Evolutionary conservation across 2,113 vertebrate species (phyloP), one percentile per base, ranked within the genome.

Genomic region (Tetrax tetrax): DNA sequence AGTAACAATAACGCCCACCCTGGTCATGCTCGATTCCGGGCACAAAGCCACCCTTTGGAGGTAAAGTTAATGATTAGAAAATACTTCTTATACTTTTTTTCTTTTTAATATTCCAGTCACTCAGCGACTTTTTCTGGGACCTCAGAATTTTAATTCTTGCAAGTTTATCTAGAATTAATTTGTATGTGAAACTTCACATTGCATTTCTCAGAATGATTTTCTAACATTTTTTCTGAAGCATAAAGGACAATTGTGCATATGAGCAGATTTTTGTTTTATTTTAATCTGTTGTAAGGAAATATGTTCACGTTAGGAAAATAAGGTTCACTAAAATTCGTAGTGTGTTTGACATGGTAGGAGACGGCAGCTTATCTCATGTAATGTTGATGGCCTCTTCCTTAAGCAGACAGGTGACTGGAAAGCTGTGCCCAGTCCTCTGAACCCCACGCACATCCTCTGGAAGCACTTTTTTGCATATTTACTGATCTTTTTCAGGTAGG

Each of bases 401-500:
- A 8, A 1, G 16, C 50, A 22, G 48, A 9, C 27, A 3, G 53
- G 3, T 17, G 14, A 28, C 8, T 3, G 37, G 33, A 24, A 10
- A 35, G 15, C 68, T 47, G 41, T 7, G 6, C 4, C 35, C n/a
- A 6, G 12, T 8, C 47, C 45, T 24, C 64, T 23, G 50, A 47
- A 6, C 24, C 33, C 37, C 43, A 3, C 1, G 0, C 41, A 4
- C 0, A 0, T 9, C 0, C 28, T 37, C 57, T 50, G 63, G 53
- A 28, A 14, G 25, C 54, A 6, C 43, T 51, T 76, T 7, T 3
- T 4, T 63, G 45, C 54, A 2, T 11, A 4, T 70, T 65, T 13
- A 35, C 50, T 61, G 65, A 10, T n/a, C 8, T 20, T 31, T 9
- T 7, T 20, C 4, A 23, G 86, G 66, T 7, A 23, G 82, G 33